These are phyloP conservation scores for Ips nitidus DNA, from an alignment of 1,140 invertebrate species.

Conservation along the genomic window DNA sequence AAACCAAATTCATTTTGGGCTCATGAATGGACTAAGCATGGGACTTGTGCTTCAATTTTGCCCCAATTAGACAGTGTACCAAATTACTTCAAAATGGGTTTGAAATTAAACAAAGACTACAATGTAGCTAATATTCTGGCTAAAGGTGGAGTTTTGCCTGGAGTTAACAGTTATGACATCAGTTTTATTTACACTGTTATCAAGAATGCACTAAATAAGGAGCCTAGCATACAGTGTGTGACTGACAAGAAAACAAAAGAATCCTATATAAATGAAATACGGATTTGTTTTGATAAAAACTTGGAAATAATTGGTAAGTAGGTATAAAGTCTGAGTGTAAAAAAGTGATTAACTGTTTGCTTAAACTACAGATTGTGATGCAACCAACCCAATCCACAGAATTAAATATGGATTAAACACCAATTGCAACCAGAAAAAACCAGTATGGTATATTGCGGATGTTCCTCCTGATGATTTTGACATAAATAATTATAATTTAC, in stretches of 20 bases:
- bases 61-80: slow-evolving; percentile 63
- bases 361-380: slow-evolving; percentile 32
- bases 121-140: slow-evolving; percentile 56
- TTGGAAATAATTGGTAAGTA: slow-evolving; percentile 49
- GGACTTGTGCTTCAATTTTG: slow-evolving; percentile 71
- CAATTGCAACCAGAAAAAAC: slow-evolving; percentile 59
- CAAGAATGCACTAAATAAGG: slow-evolving; percentile 56
- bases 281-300: slow-evolving; percentile 67
- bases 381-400: slow-evolving; percentile 16
- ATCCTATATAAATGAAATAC: slow-evolving; percentile 63
- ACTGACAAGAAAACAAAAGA: slow-evolving; percentile 56
- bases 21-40: slow-evolving; percentile 86
- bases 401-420: slow-evolving; percentile 51
- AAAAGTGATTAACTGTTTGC: background rate
- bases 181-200: slow-evolving; percentile 62
- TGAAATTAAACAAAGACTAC: slow-evolving; percentile 62
- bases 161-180: slow-evolving; percentile 58
- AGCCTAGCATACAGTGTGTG: slow-evolving; percentile 65
- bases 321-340: background rate
- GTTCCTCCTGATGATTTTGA: slow-evolving; percentile 12
- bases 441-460: slow-evolving; percentile 59
- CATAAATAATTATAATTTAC: slow-evolving; percentile 7
- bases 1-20: slow-evolving; percentile 68
- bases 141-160: slow-evolving; percentile 59
- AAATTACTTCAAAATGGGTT: slow-evolving; percentile 72